These are phyloP conservation scores for Melolontha melolontha DNA, from an alignment of 2,888 invertebrate species.

Conservation along the genomic window DNA sequence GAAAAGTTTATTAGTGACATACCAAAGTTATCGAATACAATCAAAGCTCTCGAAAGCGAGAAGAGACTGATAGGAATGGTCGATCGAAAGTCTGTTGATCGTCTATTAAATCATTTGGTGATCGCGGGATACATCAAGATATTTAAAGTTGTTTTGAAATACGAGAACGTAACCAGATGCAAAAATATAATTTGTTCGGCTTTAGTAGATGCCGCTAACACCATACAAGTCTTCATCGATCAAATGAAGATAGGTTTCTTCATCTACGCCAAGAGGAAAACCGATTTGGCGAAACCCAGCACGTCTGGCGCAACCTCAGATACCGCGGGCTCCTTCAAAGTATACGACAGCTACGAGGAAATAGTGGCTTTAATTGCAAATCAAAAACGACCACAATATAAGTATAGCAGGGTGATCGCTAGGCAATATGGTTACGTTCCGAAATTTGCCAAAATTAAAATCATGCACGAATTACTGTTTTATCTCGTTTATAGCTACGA, in stretches of 20 bases:
- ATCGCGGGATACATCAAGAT: slow-evolving; percentile 71
- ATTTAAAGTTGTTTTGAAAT: slow-evolving; percentile 66
- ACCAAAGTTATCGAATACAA: slow-evolving; percentile 66
- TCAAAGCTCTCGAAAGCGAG: slow-evolving; percentile 57
- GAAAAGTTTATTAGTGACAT: slow-evolving; percentile 72
- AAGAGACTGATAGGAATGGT: slow-evolving; percentile 70
- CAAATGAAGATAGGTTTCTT: slow-evolving; percentile 72
- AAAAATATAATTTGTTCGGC: slow-evolving; percentile 70
- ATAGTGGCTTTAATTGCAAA: slow-evolving; percentile 20
- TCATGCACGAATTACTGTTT: slow-evolving; percentile 77
- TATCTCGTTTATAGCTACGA: slow-evolving; percentile 72
- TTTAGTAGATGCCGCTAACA: slow-evolving; percentile 63
- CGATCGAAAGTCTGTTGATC: slow-evolving; percentile 74
- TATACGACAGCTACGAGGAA: slow-evolving; percentile 21
- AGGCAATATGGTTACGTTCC: slow-evolving; percentile 69
- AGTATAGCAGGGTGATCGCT: slow-evolving; percentile 58
- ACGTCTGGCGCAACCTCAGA: not conserved
- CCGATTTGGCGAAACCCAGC: not conserved
- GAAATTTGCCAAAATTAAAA: slow-evolving; percentile 76
- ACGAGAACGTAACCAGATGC: slow-evolving; percentile 64
- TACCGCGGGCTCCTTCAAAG: not conserved
- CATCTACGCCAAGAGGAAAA: slow-evolving; percentile 49
- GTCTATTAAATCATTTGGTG: slow-evolving; percentile 67
- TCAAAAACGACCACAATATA: slow-evolving; percentile 35
- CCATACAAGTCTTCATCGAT: slow-evolving; percentile 72